These are phyloP conservation scores for Rhagoletis zephyria DNA, from an alignment of 1,140 invertebrate species.

Conservation along the genomic window DNA sequence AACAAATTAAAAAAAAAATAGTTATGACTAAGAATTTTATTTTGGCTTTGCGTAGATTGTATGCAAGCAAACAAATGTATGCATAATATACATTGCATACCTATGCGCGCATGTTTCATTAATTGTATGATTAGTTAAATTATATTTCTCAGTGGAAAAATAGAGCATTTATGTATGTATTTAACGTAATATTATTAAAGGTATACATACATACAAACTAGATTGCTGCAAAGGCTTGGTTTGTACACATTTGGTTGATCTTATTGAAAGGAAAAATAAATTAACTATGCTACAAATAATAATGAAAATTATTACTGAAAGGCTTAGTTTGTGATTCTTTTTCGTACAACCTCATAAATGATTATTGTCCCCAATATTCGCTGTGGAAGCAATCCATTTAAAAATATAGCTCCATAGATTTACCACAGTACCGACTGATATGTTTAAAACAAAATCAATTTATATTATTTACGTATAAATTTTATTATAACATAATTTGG, in stretches of 20 bases:
- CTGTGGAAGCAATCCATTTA: no score
- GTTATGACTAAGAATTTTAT: background rate
- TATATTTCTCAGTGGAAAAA: slow-evolving; percentile 15
- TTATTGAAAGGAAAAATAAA: background rate
- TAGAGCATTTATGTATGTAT: background rate
- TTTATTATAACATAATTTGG: no score
- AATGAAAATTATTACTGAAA: no score
- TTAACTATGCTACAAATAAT: background rate
- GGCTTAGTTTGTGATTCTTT: no score
- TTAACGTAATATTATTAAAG: background rate
- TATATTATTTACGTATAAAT: no score
- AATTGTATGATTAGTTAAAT: slow-evolving; percentile 38
- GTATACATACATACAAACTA: background rate
- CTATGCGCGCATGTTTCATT: background rate
- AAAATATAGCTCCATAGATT: no score
- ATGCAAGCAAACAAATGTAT: background rate
- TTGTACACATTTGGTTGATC: background rate
- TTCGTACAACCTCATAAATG: no score
- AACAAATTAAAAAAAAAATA: background rate
- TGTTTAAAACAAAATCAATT: no score
- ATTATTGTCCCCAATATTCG: no score
- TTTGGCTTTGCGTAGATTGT: background rate
- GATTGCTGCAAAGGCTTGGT: slow-evolving; percentile 13
- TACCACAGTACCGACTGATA: no score
- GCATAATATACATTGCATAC: background rate